A percentile compares a stretch with the other conserved stretches of the same genome.
phyloP scores from a whole-genome alignment of 2,888 invertebrate species.

The Heteropelma amictum region DNA sequence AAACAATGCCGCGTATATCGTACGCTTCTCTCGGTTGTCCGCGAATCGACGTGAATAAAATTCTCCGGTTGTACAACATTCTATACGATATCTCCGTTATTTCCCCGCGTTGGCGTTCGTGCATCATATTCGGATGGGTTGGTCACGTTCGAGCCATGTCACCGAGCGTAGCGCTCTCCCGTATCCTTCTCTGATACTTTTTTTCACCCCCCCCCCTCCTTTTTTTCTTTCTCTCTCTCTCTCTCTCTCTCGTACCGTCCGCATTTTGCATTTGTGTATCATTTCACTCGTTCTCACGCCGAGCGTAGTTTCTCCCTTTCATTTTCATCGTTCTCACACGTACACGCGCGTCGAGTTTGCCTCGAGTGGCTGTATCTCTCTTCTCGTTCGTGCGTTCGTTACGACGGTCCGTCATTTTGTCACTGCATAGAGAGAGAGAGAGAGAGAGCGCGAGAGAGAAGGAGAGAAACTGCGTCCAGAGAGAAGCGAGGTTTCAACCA shows the following conservation, averaged over 20 bases:
- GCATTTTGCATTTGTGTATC: slow-evolving; percentile 59
- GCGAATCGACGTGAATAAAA: slow-evolving; percentile 46
- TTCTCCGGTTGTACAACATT: slow-evolving; percentile 18
- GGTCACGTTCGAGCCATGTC: slow-evolving; percentile 64
- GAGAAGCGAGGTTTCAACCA: slow-evolving; percentile 24
- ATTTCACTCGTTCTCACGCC: slow-evolving; percentile 43
- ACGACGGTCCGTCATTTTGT: slow-evolving; percentile 61
- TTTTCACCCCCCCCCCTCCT: neutral
- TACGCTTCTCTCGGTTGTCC: neutral
- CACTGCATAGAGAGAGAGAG: slow-evolving; percentile 42
- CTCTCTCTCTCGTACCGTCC: slow-evolving; percentile 24
- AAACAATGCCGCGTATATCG: neutral
- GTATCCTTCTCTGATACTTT: slow-evolving; percentile 7
- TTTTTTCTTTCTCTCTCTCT: slow-evolving; percentile 6
- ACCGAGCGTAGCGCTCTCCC: slow-evolving; percentile 53
- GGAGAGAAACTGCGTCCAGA: slow-evolving; percentile 30
- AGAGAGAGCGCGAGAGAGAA: slow-evolving; percentile 38
- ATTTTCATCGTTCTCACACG: slow-evolving; percentile 19
- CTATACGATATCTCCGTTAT: slow-evolving; percentile 19
- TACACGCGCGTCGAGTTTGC: neutral
- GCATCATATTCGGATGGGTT: slow-evolving; percentile 60
- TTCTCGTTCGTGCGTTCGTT: slow-evolving; percentile 48
- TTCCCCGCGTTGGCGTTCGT: slow-evolving; percentile 15
- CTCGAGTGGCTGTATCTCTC: slow-evolving; percentile 7
- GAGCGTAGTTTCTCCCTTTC: slow-evolving; percentile 45